Conservation (phyloP, 2,888 invertebrate genomes). For the Aromia moschata region DNA sequence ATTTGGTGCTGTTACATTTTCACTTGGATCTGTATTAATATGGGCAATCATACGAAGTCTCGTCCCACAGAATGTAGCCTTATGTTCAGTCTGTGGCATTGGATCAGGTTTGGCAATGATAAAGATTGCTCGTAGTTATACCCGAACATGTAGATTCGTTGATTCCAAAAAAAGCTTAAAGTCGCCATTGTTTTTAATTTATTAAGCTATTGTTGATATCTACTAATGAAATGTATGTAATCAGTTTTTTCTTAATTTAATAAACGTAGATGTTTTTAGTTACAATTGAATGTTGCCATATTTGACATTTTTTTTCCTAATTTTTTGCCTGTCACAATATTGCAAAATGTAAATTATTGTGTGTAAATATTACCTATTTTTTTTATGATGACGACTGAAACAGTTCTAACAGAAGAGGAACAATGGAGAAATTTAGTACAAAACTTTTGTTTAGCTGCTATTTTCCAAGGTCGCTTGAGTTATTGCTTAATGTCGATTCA, state of each 20-base stretch:
- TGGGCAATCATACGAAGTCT: conserved; percentile 88
- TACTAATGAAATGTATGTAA: conserved; percentile 4
- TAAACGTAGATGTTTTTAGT: conserved; percentile 10
- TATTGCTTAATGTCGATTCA: conserved; percentile 59
- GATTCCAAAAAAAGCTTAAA: conserved; percentile 35
- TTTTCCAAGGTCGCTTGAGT: conserved; percentile 55
- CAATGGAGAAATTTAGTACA: conserved; percentile 33
- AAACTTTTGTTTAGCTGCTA: conserved; percentile 47
- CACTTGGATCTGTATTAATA: conserved; percentile 86
- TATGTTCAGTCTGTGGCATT: conserved; percentile 76
- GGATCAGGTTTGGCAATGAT: conserved; percentile 73
- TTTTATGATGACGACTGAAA: conserved; percentile 5
- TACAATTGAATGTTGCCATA: neutral
- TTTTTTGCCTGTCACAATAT: neutral
- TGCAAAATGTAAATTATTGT: neutral
- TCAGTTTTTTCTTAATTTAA: conserved; percentile 18
- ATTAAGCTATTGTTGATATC: conserved; percentile 12
- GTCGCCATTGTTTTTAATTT: conserved; percentile 10
- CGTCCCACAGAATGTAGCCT: conserved; percentile 74
- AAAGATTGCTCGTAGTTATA: conserved; percentile 59
- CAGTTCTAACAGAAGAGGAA: conserved; percentile 25
- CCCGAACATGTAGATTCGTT: conserved; percentile 57
- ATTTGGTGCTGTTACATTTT: conserved; percentile 82
- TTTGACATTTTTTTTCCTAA: neutral
- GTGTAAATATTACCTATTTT: neutral